phyloP scores from a whole-genome alignment of 2,113 vertebrate species.

The Gymnarchus niloticus region DNA sequence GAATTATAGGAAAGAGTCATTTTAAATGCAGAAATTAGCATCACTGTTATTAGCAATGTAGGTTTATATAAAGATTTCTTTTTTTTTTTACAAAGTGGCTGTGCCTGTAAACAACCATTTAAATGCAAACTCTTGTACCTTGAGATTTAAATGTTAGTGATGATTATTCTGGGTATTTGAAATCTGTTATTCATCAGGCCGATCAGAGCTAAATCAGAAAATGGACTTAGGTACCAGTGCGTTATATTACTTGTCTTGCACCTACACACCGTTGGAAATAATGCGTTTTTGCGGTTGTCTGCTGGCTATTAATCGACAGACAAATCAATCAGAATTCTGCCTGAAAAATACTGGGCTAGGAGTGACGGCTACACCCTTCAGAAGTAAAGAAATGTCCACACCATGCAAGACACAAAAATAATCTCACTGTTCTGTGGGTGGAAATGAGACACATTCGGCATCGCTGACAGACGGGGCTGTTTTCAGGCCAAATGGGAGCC shows the following conservation, averaged over 20 bases:
- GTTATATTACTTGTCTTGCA: constrained; percentile 12
- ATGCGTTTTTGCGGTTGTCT: not conserved
- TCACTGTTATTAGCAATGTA: not conserved
- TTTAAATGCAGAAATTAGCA: not conserved
- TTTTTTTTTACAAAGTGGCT: not conserved
- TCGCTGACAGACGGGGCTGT: not conserved
- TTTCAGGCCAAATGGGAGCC: not conserved
- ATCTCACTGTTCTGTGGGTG: not conserved
- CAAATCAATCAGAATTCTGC: not conserved
- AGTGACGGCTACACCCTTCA: not conserved
- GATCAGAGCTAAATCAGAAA: not conserved
- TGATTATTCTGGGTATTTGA: constrained; percentile 7
- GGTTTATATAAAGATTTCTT: not conserved
- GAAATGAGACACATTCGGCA: constrained; percentile 17
- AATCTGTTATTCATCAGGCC: constrained; percentile 2
- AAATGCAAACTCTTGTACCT: not conserved
- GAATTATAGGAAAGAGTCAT: not conserved
- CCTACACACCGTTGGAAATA: not conserved
- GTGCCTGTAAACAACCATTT: not conserved
- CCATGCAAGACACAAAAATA: not conserved
- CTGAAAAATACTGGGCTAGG: not conserved
- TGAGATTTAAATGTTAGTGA: not conserved
- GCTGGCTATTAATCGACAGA: constrained; percentile 8
- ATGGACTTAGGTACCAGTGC: not conserved
- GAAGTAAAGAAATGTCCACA: not conserved